Base-by-base conservation (phyloP, 2,797 vertebrate species). In the Pantherophis vulpinus region DNA sequence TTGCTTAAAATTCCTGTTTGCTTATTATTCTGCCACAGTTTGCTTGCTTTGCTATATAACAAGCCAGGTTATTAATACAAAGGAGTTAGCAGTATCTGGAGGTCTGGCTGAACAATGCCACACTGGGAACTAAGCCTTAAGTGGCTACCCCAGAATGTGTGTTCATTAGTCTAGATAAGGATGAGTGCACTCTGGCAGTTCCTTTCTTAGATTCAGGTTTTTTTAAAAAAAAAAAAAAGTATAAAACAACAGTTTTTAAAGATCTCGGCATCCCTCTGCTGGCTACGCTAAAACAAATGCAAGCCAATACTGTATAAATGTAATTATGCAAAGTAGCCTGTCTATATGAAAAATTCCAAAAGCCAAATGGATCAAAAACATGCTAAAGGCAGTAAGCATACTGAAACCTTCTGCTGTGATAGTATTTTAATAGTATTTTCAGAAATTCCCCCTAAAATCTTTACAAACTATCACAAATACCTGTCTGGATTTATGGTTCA, bases 201-300 rank as follows among this genome's bases (percentile, higher is more conserved):
- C 88, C 47, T 86, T 86, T 10, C 90, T 95, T 23, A 59, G 74
- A 87, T 8, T 4, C 0, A 1, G 83, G 0, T 63, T 63, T 70
- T 70, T 66, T 66, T 16, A n/a, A 66, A 47, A 47, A 47, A 47
- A 47, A 47, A 47, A 47, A 47, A 32, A 32, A n/a, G 0, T 55
- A 47, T 59, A 94, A 89, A 92, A 88, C 37, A 0, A 2, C 3
- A 55, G 59, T 13, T n/a, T 91, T 94, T 74, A 92, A 92, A 91
- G 18, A 92, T 55, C 83, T 93, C 59, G 60, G n/a, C 56, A 32
- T 70, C 58, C 51, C 83, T 42, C 55, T 0, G 0, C 79, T 51
- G 94, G 93, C 3, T 92, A 25, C 20, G 66, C 27, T 2, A 94
- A 94, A 94, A 42, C 60, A 93, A 56, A 95, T 58, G 58, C 94